Evolutionary conservation across 2,797 vertebrate species (phyloP), one percentile per base, ranked within the genome.

Genomic region (Siniperca undulata): DNA sequence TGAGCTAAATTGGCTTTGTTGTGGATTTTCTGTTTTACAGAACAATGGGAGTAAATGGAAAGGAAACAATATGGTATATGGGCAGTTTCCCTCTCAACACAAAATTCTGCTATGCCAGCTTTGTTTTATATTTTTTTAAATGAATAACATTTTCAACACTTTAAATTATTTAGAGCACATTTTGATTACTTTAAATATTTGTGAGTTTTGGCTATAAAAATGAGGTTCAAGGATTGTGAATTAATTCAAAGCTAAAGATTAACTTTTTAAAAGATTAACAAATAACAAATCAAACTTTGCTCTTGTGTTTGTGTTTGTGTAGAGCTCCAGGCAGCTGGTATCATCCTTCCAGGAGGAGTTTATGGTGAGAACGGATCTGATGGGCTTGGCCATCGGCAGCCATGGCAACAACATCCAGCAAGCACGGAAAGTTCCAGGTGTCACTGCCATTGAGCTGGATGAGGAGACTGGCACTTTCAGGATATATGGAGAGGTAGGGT

Each of bases 361-460:
- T 87, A 93, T 91, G 48, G 99, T 99, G 89, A 95, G 97, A 95
- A 95, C 97, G 72, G 98, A 99, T 92, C 95, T 99, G 91, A 98
- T 99, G 97, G 99, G 99, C 52, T 95, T 99, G 50, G 98, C 99
- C 90, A 99, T 99, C 77, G 99, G 99, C 91, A 99, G 97, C 0
- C 99, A 99, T 40, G 99, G 99, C 88, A 98, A 92, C 94, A 99
- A 99, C 95, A 99, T 99, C 81, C 99, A 99, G 44, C 98, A 99
- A 88, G 98, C 99, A 83, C 96, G 99, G n/a, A 99, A 99, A 77
- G 97, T 99, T 78, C 94, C 97, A 9, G 98, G 98, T 50, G 97
- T 99, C 91, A 97, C 98, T 4, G 98, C 98, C 82, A 99, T 99
- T 75, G 99, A 99, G 78, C 94, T 99, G 73, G 98, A 99, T 67